A percentile compares a stretch with the other conserved stretches of the same genome.
Evolutionary conservation across 2,888 invertebrate species (phyloP).

Genomic region (Mycogona germanica): DNA sequence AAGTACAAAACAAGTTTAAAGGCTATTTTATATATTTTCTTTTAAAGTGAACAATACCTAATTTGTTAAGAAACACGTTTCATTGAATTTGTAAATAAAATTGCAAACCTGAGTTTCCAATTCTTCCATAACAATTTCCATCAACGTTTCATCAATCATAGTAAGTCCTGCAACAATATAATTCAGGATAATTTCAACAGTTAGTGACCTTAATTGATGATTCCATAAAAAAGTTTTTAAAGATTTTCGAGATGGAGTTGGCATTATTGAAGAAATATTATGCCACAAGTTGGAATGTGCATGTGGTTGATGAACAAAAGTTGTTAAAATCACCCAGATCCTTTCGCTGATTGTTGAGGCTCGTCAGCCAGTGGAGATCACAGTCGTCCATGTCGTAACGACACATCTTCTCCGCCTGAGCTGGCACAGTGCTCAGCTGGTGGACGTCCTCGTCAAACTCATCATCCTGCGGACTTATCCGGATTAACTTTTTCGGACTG

Average conservation of each 20-base stretch:
- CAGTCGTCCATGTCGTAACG: constrained; percentile 90
- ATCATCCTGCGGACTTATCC: constrained; percentile 73
- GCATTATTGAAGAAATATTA: too few species aligned
- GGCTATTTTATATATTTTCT: background rate
- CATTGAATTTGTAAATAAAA: background rate
- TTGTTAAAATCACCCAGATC: constrained; percentile 35
- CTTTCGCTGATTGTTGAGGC: constrained; percentile 77
- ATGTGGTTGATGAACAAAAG: background rate
- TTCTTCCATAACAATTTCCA: constrained; percentile 84
- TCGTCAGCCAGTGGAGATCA: constrained; percentile 78
- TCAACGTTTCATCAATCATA: constrained; percentile 68
- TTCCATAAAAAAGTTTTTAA: too few species aligned
- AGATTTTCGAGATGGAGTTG: too few species aligned
- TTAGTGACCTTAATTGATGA: background rate
- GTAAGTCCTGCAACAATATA: constrained; percentile 38
- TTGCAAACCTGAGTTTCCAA: constrained; percentile 57
- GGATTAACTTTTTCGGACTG: constrained; percentile 77
- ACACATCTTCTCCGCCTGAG: constrained; percentile 82
- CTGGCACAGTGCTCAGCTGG: constrained; percentile 70
- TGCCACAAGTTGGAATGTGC: too few species aligned
- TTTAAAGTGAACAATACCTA: background rate
- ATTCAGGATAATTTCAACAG: background rate
- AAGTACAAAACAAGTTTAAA: background rate
- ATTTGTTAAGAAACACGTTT: background rate
- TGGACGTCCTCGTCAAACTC: constrained; percentile 73